Percentiles rank a stretch among this genome's conserved stretches.
Evolutionary conservation across 2,113 vertebrate genomes (phyloP).

Genomic region (Megaleporinus macrocephalus): DNA sequence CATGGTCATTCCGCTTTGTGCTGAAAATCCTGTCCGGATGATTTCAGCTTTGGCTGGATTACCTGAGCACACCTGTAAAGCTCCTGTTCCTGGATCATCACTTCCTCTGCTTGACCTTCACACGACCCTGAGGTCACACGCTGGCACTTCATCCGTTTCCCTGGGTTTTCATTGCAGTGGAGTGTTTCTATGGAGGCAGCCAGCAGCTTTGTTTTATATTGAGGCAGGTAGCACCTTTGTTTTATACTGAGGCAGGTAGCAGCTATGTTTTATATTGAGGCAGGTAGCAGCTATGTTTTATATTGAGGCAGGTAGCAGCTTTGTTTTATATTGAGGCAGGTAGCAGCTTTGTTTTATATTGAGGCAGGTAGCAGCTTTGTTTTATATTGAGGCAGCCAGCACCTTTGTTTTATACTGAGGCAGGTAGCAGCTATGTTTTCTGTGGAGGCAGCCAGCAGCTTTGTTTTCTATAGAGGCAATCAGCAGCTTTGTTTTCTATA

Average conservation of each 20-base stretch:
- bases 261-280: too few species aligned
- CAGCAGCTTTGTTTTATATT: neutral
- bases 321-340: neutral
- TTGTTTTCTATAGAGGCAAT: too few species aligned
- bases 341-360: too few species aligned
- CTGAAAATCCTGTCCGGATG: slow-evolving; percentile 1
- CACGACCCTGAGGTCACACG: neutral
- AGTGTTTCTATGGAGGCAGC: neutral
- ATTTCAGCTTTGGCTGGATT: neutral
- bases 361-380: too few species aligned
- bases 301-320: neutral
- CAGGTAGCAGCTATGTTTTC: neutral
- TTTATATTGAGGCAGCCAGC: too few species aligned
- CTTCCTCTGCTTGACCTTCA: neutral
- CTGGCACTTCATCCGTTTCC: neutral
- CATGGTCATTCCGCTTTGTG: neutral
- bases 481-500: too few species aligned
- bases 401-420: neutral
- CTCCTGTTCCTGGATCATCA: neutral
- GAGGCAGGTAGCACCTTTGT: too few species aligned
- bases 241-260: too few species aligned
- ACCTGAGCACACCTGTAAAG: neutral
- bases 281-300: neutral
- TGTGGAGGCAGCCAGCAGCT: too few species aligned
- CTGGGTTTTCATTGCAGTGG: neutral